Evolutionary conservation across 2,888 invertebrate genomes (phyloP).

Genomic region (Pardosa pseudoannulata): DNA sequence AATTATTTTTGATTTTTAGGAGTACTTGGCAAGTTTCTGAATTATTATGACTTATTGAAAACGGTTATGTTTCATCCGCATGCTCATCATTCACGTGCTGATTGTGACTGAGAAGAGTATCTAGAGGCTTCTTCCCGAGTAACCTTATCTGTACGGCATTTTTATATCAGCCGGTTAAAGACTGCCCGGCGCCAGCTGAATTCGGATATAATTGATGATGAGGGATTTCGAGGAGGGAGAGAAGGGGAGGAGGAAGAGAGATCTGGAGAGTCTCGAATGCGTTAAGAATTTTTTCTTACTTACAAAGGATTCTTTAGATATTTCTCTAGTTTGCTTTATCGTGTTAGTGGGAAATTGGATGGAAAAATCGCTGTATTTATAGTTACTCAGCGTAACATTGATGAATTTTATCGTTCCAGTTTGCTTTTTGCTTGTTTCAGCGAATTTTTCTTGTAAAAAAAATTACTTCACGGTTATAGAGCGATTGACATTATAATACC

Average conservation of each 20-base stretch:
- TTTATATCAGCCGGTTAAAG: conserved; percentile 19
- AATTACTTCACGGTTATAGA: too few relatives aligned
- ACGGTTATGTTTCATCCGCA: conserved; percentile 36
- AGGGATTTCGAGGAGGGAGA: not conserved
- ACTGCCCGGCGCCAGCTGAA: conserved; percentile 16
- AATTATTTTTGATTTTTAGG: conserved; percentile 48
- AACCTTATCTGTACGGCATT: conserved; percentile 12
- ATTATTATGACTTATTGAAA: conserved; percentile 62
- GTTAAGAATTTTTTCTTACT: too few relatives aligned
- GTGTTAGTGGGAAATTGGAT: too few relatives aligned
- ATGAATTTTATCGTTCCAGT: too few relatives aligned
- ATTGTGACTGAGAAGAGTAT: conserved; percentile 18
- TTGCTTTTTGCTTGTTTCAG: too few relatives aligned
- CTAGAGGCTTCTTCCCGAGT: not conserved
- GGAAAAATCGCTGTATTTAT: too few relatives aligned
- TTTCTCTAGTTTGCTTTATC: too few relatives aligned
- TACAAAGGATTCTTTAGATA: too few relatives aligned
- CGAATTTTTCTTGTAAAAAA: too few relatives aligned
- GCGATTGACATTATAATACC: too few relatives aligned
- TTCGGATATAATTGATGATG: conserved; percentile 36
- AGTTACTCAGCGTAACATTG: too few relatives aligned
- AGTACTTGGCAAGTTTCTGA: conserved; percentile 34
- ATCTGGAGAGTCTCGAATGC: too few relatives aligned
- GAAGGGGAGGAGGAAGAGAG: not conserved
- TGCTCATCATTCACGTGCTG: conserved; percentile 40